Base-by-base conservation (phyloP, 2,888 invertebrate species). In the Stramonita haemastoma region DNA sequence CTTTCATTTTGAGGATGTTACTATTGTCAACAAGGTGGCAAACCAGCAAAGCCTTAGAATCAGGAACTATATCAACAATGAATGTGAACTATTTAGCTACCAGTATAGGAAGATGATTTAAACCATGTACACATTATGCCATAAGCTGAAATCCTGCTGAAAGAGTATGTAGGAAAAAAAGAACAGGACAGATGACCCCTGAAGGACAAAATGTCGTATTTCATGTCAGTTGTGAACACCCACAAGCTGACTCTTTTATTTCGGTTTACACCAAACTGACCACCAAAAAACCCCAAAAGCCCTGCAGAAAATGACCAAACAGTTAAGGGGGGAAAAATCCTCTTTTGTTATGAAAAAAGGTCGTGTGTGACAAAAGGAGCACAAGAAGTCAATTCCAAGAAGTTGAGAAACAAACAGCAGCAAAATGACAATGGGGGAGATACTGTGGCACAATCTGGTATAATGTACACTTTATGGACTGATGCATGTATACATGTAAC, bases 381-480 rank as follows among this genome's bases (percentile, higher is more conserved):
- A 60, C 85, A 56, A 29, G 29, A 60, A 60, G 85, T n/a, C 22
- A 36, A 57, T 1, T 60, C 29, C 13, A 1, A 32, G 11, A 57
- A 26, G 36, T 56, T 26, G 56, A 26, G 29, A 57, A 85, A 22
- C 6, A 85, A 60, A 15, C n/a, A 57, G 34, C n/a, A 84, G 57
- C 26, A 17, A 60, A n/a, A 29, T 46, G 4, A 84, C 11, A 34
- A 32, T 15, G 46, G 4, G 4, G 19, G 36, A 83, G 1, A 46
- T 22, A 83, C 22, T 83, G 81, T 83, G 81, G 46, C 81, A 83
- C 81, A 46, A 22, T 83, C 46, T 46, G 22, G 81, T 83, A 26
- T 22, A 83, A 26, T 22, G 29, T 22, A 83, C 83, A 36, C 56
- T 46, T 46, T 15, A 84, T 26, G 5, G n/a, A 26, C 77, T 17